Percentiles rank a stretch among this genome's conserved stretches.
phyloP scores from a whole-genome alignment of 2,113 vertebrate genomes.

The Megaceryle maxima region DNA sequence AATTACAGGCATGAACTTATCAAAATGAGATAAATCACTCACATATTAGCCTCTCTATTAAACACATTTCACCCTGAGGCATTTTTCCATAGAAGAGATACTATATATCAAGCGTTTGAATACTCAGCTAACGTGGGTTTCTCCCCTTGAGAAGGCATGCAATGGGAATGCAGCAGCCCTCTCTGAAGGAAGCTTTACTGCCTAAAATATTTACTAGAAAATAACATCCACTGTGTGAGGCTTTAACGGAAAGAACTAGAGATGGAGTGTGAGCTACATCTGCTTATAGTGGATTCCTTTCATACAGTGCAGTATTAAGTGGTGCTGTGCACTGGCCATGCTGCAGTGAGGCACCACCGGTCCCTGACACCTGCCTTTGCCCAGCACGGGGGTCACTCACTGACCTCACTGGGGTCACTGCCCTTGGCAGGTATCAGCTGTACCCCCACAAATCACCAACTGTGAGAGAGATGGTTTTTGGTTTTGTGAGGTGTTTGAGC shows the following conservation, averaged over 20 bases:
- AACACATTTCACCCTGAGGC: slow-evolving; percentile 57
- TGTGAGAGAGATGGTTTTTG: not conserved
- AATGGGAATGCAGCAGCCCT: not conserved
- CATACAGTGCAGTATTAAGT: not conserved
- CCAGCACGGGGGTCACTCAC: not conserved
- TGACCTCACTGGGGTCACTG: not conserved
- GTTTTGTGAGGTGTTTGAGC: not conserved
- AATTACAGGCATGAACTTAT: slow-evolving; percentile 49
- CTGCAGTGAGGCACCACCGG: not conserved
- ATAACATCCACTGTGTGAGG: not conserved
- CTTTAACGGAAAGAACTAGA: not conserved
- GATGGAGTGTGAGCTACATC: not conserved
- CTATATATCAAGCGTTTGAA: slow-evolving; percentile 18
- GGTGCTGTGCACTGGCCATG: fast-evolving
- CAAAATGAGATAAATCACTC: slow-evolving; percentile 68
- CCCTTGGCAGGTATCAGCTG: not conserved
- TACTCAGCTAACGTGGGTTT: not conserved
- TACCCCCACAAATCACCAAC: not conserved
- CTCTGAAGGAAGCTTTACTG: not conserved
- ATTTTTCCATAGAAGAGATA: slow-evolving; percentile 34
- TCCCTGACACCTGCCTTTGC: not conserved
- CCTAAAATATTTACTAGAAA: slow-evolving; percentile 21
- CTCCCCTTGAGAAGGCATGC: not conserved
- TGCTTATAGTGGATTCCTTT: not conserved
- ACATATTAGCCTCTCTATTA: slow-evolving; percentile 61